Conservation (phyloP, 1,140 invertebrate species). For the Euglossa dilemma region DNA sequence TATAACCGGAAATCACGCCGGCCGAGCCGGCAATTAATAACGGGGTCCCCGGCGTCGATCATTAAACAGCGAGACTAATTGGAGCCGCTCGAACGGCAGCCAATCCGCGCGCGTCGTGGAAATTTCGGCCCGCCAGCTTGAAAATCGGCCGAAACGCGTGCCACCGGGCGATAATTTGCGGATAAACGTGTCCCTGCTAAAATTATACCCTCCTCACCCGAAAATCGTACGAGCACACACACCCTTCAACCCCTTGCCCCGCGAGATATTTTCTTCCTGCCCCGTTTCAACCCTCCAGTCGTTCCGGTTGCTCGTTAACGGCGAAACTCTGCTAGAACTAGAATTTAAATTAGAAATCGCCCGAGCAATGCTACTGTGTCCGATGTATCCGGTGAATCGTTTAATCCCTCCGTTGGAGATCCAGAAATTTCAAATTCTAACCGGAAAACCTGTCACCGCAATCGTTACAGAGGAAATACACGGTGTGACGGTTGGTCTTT, state of each 20-base stretch:
- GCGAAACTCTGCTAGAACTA: neutral
- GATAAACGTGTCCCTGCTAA: neutral
- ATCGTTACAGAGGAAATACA: no score
- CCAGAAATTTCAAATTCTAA: no score
- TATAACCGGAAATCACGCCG: conserved; percentile 31
- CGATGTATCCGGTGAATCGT: no score
- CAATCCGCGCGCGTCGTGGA: conserved; percentile 39
- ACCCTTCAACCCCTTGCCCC: neutral
- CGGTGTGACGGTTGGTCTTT: no score
- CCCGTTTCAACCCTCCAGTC: neutral
- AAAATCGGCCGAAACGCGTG: conserved; percentile 13
- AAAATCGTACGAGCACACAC: neutral
- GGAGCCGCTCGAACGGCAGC: conserved; percentile 51
- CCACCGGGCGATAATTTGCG: neutral
- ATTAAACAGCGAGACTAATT: conserved; percentile 60
- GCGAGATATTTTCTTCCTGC: no score
- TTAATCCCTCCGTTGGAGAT: no score
- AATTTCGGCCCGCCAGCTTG: conserved; percentile 21
- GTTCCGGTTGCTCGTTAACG: neutral
- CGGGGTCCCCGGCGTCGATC: conserved; percentile 30
- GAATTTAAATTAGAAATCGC: neutral
- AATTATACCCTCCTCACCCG: neutral
- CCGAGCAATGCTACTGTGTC: no score
- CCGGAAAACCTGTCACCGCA: no score
- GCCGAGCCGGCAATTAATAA: conserved; percentile 48